A percentile compares a stretch with the other conserved stretches of the same genome.
Conservation (phyloP, 1,140 invertebrate species). For the Drosophila melanica region DNA sequence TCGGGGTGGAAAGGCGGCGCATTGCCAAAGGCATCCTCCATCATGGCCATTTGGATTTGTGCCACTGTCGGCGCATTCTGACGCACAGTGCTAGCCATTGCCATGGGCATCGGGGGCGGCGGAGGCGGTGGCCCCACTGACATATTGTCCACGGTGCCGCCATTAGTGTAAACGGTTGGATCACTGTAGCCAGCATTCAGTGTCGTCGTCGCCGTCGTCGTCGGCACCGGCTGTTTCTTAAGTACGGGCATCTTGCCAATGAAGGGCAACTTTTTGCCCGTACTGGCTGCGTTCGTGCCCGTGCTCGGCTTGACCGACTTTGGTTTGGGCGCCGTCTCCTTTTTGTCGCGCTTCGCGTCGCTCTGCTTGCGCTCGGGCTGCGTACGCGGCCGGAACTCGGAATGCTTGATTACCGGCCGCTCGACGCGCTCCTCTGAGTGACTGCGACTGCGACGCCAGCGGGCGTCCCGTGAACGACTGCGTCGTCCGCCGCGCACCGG, state of each 20-base stretch:
- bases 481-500: constrained; percentile 44
- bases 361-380: constrained; percentile 55
- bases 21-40: constrained; percentile 80
- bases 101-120: constrained; percentile 37
- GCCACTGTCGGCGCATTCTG: constrained; percentile 71
- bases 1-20: constrained; percentile 80
- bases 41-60: constrained; percentile 83
- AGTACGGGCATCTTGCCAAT: constrained; percentile 89
- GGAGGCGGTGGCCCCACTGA: constrained; percentile 49
- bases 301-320: constrained; percentile 34
- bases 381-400: constrained; percentile 77
- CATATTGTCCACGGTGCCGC: constrained; percentile 40
- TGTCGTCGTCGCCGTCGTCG: constrained; percentile 10
- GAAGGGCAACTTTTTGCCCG: constrained; percentile 87
- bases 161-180: constrained; percentile 28
- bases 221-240: constrained; percentile 85
- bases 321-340: constrained; percentile 58
- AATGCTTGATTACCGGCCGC: constrained; percentile 76
- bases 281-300: constrained; percentile 27
- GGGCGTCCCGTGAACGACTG: constrained; percentile 53
- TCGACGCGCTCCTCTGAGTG: constrained; percentile 66
- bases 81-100: constrained; percentile 27
- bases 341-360: constrained; percentile 83
- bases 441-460: constrained; percentile 57
- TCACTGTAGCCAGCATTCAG: constrained; percentile 41